Conservation (phyloP, 1,140 invertebrate genomes). For the Macrobrachium nipponense region DNA sequence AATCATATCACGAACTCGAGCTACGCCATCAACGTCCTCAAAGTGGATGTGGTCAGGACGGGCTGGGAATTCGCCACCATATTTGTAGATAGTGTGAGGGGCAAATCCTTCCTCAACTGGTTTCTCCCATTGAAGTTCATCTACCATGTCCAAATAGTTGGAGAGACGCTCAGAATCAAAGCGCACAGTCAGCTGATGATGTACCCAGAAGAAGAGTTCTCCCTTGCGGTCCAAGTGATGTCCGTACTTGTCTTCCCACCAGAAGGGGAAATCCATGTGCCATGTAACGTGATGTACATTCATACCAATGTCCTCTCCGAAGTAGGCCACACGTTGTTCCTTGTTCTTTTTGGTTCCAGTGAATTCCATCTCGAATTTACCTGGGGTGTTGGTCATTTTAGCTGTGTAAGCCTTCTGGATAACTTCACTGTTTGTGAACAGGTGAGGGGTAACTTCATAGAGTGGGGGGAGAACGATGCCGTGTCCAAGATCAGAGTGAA, state of each 20-base stretch:
- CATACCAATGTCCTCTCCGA: slow-evolving; percentile 78
- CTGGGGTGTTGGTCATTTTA: slow-evolving; percentile 67
- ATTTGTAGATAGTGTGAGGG: slow-evolving; percentile 74
- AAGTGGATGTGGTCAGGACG: slow-evolving; percentile 70
- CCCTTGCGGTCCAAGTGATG: slow-evolving; percentile 65
- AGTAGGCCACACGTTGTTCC: slow-evolving; percentile 73
- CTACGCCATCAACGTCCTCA: slow-evolving; percentile 70
- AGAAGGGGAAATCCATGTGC: slow-evolving; percentile 71
- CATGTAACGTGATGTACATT: slow-evolving; percentile 77
- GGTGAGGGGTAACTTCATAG: slow-evolving; percentile 75
- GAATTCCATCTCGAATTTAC: slow-evolving; percentile 29
- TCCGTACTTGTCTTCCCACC: slow-evolving; percentile 68
- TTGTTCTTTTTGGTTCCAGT: slow-evolving; percentile 63
- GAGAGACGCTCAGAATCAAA: slow-evolving; percentile 71
- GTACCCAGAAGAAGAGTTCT: slow-evolving; percentile 70
- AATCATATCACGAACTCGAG: slow-evolving; percentile 68
- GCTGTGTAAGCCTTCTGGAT: slow-evolving; percentile 65
- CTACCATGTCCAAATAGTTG: slow-evolving; percentile 69
- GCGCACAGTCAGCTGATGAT: slow-evolving; percentile 71
- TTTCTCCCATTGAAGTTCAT: slow-evolving; percentile 68
- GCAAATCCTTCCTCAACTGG: slow-evolving; percentile 74
- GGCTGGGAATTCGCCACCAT: slow-evolving; percentile 75
- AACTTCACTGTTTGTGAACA: slow-evolving; percentile 69
- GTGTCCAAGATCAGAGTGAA: slow-evolving; percentile 12
- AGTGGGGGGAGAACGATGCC: slow-evolving; percentile 71